These are phyloP conservation scores for Eupithecia abbreviata DNA, from an alignment of 2,888 invertebrate genomes.

Conservation along the genomic window DNA sequence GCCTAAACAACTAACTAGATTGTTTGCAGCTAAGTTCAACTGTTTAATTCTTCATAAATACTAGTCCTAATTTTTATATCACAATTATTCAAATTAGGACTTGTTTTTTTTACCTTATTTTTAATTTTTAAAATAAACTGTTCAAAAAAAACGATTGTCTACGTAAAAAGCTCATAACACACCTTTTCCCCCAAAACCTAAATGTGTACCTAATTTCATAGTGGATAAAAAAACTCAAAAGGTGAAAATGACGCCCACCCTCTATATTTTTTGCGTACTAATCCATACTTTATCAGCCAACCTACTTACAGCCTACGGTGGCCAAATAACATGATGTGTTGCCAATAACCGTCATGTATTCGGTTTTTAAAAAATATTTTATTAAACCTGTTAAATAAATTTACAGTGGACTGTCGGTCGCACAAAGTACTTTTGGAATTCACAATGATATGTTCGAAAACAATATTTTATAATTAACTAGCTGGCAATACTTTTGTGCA, in stretches of 20 bases:
- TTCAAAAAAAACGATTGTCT: too few relatives aligned
- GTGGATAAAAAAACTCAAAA: background rate
- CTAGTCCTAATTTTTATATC: background rate
- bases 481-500: slow-evolving; percentile 9
- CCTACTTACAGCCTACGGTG: slow-evolving; percentile 1
- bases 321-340: background rate
- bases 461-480: background rate
- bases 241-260: background rate
- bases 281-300: background rate
- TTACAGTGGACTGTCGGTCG: background rate
- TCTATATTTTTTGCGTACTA: background rate
- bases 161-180: too few relatives aligned
- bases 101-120: too few relatives aligned
- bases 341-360: background rate
- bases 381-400: background rate
- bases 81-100: too few relatives aligned
- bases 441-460: background rate
- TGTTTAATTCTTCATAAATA: background rate
- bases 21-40: background rate
- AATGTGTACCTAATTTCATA: background rate
- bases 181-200: too few relatives aligned
- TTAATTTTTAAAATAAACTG: too few relatives aligned
- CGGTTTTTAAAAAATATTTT: background rate
- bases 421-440: background rate
- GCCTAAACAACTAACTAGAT: background rate